Evolutionary conservation across 2,888 invertebrate species (phyloP).

Genomic region (Neocrepidodera transversa): DNA sequence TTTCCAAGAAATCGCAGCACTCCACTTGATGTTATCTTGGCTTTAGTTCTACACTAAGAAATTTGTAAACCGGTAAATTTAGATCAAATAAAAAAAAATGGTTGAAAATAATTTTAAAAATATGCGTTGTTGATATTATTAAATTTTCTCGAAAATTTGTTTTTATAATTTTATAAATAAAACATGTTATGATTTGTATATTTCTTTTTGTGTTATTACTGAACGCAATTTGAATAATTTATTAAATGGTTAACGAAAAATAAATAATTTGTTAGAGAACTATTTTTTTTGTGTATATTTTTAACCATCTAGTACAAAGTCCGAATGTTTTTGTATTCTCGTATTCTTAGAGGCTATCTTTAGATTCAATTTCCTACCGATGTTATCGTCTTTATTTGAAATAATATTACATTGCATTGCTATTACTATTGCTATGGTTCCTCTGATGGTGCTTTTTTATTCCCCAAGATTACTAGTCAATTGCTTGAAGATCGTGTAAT

Average conservation of each 20-base stretch:
- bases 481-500: not conserved
- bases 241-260: too few species aligned
- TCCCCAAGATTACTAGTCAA: slow-evolving; percentile 11
- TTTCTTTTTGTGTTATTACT: not conserved
- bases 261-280: too few species aligned
- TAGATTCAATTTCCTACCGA: slow-evolving; percentile 45
- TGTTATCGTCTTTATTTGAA: slow-evolving; percentile 36
- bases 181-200: too few species aligned
- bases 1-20: not conserved
- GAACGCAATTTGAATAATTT: too few species aligned
- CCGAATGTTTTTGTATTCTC: slow-evolving; percentile 20
- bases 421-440: slow-evolving; percentile 12
- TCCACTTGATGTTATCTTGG: slow-evolving; percentile 2
- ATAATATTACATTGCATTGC: slow-evolving; percentile 31
- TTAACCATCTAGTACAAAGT: not conserved
- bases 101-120: not conserved
- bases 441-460: slow-evolving; percentile 24
- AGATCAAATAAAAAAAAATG: not conserved
- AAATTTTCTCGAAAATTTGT: too few species aligned
- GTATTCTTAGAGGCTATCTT: slow-evolving; percentile 30
- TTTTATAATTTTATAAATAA: too few species aligned
- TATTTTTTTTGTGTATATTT: not conserved
- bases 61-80: not conserved
- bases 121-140: too few species aligned
- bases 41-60: not conserved